These are phyloP conservation scores for Hyperoodon ampullatus DNA, from an alignment of 2,113 vertebrate genomes.

Conservation along the genomic window DNA sequence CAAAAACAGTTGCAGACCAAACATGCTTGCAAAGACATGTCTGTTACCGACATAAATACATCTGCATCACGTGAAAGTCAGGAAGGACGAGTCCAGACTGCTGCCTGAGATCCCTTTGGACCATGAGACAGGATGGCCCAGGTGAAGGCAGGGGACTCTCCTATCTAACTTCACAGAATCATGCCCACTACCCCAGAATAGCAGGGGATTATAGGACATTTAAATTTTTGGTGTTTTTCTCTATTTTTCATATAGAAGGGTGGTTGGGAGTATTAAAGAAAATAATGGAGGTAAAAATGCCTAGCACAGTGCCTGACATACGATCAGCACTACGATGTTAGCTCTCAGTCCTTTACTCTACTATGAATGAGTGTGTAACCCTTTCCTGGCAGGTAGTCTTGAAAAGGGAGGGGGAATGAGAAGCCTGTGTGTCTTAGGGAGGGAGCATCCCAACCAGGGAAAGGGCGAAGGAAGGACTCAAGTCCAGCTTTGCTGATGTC, in stretches of 20 bases:
- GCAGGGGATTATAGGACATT: neutral
- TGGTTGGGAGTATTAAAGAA: neutral
- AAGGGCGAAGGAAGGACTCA: neutral
- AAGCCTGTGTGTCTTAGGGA: neutral
- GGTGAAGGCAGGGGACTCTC: neutral
- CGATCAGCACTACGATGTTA: neutral
- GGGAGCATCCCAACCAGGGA: neutral
- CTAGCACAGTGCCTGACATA: too few species aligned
- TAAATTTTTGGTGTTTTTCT: neutral
- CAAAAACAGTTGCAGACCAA: neutral
- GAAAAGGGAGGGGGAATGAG: neutral
- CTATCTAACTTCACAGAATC: neutral
- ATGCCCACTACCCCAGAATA: rapidly evolving
- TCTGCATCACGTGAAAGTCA: neutral
- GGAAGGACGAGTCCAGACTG: rapidly evolving
- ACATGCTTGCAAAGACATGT: neutral
- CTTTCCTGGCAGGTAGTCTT: neutral
- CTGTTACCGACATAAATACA: neutral
- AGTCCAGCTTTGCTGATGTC: neutral
- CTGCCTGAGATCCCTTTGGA: neutral
- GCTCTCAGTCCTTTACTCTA: neutral
- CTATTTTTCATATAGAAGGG: neutral
- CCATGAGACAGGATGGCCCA: rapidly evolving
- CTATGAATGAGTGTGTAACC: neutral
- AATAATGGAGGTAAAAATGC: neutral